Percentiles rank a stretch among this genome's conserved stretches.
Conservation (phyloP, 2,888 invertebrate genomes). For the Leptopilina drosophilae region DNA sequence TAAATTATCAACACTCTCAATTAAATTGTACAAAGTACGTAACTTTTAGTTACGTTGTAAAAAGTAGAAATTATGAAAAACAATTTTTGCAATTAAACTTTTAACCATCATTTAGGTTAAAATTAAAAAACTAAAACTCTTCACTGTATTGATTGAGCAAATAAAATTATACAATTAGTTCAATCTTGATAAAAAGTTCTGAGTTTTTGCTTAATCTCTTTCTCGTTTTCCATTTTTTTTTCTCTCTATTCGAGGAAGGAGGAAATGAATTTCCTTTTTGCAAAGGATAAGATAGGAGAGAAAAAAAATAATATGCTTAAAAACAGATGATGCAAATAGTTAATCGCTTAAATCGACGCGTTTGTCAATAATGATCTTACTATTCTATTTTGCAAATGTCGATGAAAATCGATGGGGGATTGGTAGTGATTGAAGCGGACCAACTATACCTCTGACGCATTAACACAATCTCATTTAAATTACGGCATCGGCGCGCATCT, state of each 20-base stretch:
- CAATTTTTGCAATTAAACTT: background rate
- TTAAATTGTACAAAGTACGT: no score
- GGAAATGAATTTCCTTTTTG: background rate
- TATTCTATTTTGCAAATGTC: conserved; percentile 42
- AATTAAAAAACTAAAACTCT: background rate
- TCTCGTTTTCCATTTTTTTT: background rate
- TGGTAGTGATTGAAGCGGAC: conserved; percentile 60
- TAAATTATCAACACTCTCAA: background rate
- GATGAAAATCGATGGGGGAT: conserved; percentile 59
- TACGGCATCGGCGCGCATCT: conserved; percentile 58
- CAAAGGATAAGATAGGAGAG: background rate
- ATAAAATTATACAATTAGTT: conserved; percentile 8
- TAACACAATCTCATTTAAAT: conserved; percentile 65
- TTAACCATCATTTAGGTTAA: background rate
- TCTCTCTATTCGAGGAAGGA: background rate
- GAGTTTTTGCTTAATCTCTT: background rate
- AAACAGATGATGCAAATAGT: background rate
- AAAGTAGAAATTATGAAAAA: no score
- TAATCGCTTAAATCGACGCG: conserved; percentile 27
- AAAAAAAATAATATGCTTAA: background rate
- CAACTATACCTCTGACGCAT: conserved; percentile 53
- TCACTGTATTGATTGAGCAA: background rate
- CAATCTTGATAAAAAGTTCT: no score
- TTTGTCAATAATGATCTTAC: conserved; percentile 35
- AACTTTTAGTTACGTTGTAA: no score